Evolutionary conservation across 2,113 vertebrate genomes (phyloP).

Genomic region (Otis tarda): DNA sequence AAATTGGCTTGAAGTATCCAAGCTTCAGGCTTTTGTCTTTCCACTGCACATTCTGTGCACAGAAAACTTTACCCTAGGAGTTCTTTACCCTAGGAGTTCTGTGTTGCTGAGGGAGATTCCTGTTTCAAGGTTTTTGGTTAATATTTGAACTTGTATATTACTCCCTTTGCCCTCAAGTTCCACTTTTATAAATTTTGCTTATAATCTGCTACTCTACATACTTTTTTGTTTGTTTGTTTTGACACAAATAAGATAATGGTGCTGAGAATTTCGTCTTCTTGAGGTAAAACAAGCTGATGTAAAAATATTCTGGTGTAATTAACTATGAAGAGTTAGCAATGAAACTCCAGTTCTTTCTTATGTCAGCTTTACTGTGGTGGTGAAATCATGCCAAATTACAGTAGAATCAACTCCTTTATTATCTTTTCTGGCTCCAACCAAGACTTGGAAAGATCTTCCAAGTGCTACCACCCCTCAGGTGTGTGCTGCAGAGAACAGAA

Average conservation of each 20-base stretch:
- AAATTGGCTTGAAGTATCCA: not conserved
- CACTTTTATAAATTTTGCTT: not conserved
- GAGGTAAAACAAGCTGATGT: not conserved
- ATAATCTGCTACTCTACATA: not conserved
- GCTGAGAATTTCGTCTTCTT: not conserved
- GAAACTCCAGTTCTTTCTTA: not conserved
- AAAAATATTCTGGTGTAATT: not conserved
- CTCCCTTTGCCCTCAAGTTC: not conserved
- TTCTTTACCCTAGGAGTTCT: not conserved
- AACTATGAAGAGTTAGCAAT: not conserved
- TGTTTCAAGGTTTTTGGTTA: not conserved
- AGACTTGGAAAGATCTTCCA: not conserved
- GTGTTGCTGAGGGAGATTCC: not conserved
- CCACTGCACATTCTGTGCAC: not conserved
- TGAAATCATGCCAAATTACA: not conserved
- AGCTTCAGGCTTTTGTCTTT: not conserved
- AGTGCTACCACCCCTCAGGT: not conserved
- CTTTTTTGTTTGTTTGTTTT: not conserved
- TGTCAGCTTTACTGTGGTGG: not conserved
- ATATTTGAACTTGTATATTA: not conserved
- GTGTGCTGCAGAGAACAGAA: not conserved
- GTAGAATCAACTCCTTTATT: not conserved
- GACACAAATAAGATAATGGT: not conserved
- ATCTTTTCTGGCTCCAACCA: not conserved
- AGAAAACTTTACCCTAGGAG: not conserved